Evolutionary conservation across 2,113 vertebrate genomes (phyloP), one percentile per base, ranked within the genome.

Genomic region (Syngnathus typhle): DNA sequence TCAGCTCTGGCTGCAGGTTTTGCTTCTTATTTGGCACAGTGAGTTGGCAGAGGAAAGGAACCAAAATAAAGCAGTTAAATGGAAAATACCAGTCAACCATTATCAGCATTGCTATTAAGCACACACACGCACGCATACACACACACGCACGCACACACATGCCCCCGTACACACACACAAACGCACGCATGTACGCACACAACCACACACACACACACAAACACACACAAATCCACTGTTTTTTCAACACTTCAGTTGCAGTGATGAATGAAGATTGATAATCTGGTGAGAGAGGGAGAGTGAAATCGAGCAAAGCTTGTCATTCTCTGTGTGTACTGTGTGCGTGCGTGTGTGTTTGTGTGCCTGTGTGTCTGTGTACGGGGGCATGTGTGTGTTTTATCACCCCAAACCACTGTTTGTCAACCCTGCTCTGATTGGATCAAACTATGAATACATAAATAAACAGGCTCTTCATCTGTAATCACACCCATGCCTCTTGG

Each of bases 231-330:
- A 37, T 67, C 54, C n/a, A n/a, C 81, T 67, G 65, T 44, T 68
- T 67, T 78, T 73, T 80, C 72, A 77, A 82, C 83, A 85, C 83
- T 79, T 82, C 77, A 79, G 64, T 82, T 74, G 73, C 75, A 82
- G 64, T 74, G 43, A 68, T 73, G 54, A 79, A 87, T 85, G 83
- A 83, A 85, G 85, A 87, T 80, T 83, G 81, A 83, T 82, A 82
- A 85, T 76, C 75, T 67, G 70, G 61, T 47, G 58, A 72, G 66
- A 63, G n/a, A 39, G 27, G 41, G 58, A 64, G 69, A 65, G 51
- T 52, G 61, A 37, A 69, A 63, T 76, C 23, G 61, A 61, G 44
- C n/a, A 39, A 62, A 16, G 12, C 44, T 49, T 51, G 11, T 27
- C 43, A 32, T 32, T 60, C 59, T 72, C 69, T 72, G 71, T 66